phyloP scores from a whole-genome alignment of 1,140 invertebrate genomes.

The Drosophila pachea region DNA sequence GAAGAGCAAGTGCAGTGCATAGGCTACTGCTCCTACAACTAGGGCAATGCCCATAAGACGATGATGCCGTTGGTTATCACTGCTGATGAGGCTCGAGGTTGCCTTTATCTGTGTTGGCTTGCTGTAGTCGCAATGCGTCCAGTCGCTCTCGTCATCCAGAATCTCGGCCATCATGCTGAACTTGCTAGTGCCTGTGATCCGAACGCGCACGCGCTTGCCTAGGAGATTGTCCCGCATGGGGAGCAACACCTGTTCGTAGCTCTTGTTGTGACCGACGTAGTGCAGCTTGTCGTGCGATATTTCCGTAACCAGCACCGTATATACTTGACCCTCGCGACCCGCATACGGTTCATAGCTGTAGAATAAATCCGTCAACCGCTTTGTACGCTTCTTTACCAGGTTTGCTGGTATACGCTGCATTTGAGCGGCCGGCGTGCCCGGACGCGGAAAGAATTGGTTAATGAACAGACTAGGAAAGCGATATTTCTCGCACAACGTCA shows the following conservation, averaged over 20 bases:
- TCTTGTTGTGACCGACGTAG: slow-evolving; percentile 97
- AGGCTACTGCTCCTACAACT: slow-evolving; percentile 6
- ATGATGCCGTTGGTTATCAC: slow-evolving; percentile 3
- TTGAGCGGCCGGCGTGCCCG: slow-evolving; percentile 95
- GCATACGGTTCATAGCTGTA: slow-evolving; percentile 93
- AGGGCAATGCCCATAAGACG: slow-evolving; percentile 10
- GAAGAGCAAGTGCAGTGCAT: slow-evolving; percentile 45
- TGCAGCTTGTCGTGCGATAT: slow-evolving; percentile 93
- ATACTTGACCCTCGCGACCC: slow-evolving; percentile 86
- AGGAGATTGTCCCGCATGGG: slow-evolving; percentile 88
- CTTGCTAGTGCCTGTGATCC: slow-evolving; percentile 88
- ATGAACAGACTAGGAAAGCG: slow-evolving; percentile 97
- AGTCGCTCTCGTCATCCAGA: slow-evolving; percentile 80
- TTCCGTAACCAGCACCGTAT: slow-evolving; percentile 95
- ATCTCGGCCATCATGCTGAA: slow-evolving; percentile 91
- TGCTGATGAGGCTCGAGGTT: not conserved
- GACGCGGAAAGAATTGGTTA: slow-evolving; percentile 98
- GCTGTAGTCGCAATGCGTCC: slow-evolving; percentile 57
- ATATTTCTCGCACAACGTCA: slow-evolving; percentile 91
- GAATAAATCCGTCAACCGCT: slow-evolving; percentile 93
- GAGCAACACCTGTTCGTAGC: slow-evolving; percentile 95
- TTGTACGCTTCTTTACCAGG: slow-evolving; percentile 94
- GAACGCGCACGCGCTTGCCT: slow-evolving; percentile 90
- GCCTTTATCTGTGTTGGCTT: slow-evolving; percentile 1
- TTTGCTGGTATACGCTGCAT: slow-evolving; percentile 89